Evolutionary conservation across 1,140 invertebrate species (phyloP).

Genomic region (Druon quercuslanigerum): DNA sequence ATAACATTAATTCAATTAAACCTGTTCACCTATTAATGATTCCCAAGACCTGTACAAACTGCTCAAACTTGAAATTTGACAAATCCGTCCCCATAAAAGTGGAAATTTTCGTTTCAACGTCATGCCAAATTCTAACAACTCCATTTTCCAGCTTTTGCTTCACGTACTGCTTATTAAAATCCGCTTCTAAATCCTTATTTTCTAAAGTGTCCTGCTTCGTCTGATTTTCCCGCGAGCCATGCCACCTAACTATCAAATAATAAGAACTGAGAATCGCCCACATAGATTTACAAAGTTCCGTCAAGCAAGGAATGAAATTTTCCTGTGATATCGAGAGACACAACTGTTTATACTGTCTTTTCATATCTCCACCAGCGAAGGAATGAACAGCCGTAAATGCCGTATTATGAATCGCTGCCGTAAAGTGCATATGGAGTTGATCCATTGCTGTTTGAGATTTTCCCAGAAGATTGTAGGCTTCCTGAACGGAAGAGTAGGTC

Average conservation of each 20-base stretch:
- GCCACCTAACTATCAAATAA: slow-evolving; percentile 88
- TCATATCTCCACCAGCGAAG: slow-evolving; percentile 82
- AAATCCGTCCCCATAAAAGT: slow-evolving; percentile 85
- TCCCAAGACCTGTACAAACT: slow-evolving; percentile 93
- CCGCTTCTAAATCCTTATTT: slow-evolving; percentile 78
- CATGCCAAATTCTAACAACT: slow-evolving; percentile 91
- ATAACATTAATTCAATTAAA: no score
- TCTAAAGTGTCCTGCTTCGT: slow-evolving; percentile 45
- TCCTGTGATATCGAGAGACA: slow-evolving; percentile 86
- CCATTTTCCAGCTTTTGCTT: slow-evolving; percentile 93
- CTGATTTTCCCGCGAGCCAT: slow-evolving; percentile 78
- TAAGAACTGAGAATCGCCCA: slow-evolving; percentile 90
- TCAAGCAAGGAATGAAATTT: slow-evolving; percentile 87
- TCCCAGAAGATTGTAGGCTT: slow-evolving; percentile 89
- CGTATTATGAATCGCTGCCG: slow-evolving; percentile 93
- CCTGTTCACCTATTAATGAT: slow-evolving; percentile 84
- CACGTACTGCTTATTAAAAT: slow-evolving; percentile 86
- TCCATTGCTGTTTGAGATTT: slow-evolving; percentile 95
- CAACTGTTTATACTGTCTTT: slow-evolving; percentile 86
- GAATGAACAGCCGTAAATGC: slow-evolving; percentile 86
- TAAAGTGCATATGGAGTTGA: slow-evolving; percentile 96
- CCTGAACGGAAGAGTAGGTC: slow-evolving; percentile 87
- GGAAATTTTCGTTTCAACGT: slow-evolving; percentile 94
- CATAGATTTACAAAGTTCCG: slow-evolving; percentile 88
- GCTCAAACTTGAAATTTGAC: slow-evolving; percentile 93